A percentile compares a stretch with the other conserved stretches of the same genome.
phyloP scores from a whole-genome alignment of 2,888 invertebrate species.

The Epirrhoe alternata region DNA sequence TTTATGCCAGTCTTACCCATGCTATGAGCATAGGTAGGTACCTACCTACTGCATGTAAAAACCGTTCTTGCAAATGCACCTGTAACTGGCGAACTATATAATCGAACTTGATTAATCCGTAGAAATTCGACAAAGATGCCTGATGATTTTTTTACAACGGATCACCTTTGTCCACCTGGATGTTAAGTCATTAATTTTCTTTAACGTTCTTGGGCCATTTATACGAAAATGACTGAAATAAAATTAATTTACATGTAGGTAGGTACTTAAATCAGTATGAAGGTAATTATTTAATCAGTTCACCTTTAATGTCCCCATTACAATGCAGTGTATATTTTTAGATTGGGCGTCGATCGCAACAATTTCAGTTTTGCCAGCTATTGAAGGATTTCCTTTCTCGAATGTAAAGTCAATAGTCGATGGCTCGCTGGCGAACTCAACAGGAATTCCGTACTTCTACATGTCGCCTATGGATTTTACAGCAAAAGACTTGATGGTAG shows the following conservation, averaged over 20 bases:
- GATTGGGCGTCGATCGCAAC: slow-evolving; percentile 91
- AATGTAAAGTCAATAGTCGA: slow-evolving; percentile 90
- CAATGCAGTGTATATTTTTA: slow-evolving; percentile 52
- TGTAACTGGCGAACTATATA: background rate
- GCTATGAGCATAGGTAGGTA: slow-evolving; percentile 1
- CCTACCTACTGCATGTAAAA: background rate
- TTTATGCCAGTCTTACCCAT: background rate
- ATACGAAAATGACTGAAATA: no score
- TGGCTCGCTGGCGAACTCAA: slow-evolving; percentile 87
- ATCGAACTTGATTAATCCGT: no score
- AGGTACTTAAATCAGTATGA: background rate
- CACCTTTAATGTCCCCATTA: background rate
- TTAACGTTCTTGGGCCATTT: no score
- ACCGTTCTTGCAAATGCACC: background rate
- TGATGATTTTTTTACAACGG: no score
- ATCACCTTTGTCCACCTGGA: no score
- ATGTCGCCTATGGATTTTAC: slow-evolving; percentile 89
- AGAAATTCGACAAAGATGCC: background rate
- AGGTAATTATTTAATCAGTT: background rate
- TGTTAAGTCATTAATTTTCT: no score
- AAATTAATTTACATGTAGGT: no score
- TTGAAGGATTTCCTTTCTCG: slow-evolving; percentile 88
- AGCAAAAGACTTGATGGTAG: slow-evolving; percentile 87
- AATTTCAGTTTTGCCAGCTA: slow-evolving; percentile 85
- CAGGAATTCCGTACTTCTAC: slow-evolving; percentile 90